These are phyloP conservation scores for Nothoprocta pentlandii DNA, from an alignment of 2,113 vertebrate genomes.

Conservation along the genomic window DNA sequence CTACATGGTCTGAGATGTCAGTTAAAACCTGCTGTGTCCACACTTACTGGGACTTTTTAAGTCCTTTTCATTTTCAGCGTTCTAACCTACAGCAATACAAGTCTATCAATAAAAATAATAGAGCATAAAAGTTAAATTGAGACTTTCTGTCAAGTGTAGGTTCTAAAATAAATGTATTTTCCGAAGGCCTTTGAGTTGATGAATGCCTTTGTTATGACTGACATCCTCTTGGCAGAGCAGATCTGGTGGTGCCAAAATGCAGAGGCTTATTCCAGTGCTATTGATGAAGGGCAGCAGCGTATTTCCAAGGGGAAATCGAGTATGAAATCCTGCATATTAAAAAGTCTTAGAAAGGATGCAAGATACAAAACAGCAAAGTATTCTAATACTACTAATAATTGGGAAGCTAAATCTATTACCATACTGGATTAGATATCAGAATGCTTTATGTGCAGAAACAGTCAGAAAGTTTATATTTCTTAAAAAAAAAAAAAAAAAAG, in stretches of 20 bases:
- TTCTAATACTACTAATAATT: not conserved
- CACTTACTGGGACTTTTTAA: not conserved
- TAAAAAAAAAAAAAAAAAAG: not conserved
- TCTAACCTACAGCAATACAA: not conserved
- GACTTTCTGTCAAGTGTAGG: not conserved
- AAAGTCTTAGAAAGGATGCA: not conserved
- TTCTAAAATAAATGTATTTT: conserved; percentile 4
- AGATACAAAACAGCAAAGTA: not conserved
- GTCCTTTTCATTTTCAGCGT: not conserved
- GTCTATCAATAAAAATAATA: not conserved
- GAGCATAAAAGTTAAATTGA: conserved; percentile 10
- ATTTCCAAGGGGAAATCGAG: not conserved
- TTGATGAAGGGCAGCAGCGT: not conserved
- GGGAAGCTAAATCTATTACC: not conserved
- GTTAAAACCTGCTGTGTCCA: not conserved
- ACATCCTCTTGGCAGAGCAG: not conserved
- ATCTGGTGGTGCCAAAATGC: not conserved
- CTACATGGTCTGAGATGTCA: not conserved
- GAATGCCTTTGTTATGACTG: not conserved
- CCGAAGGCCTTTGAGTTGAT: not conserved
- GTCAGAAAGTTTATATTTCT: not conserved
- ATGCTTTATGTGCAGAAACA: no score
- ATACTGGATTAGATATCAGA: not conserved
- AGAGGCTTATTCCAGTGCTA: not conserved
- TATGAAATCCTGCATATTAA: not conserved